Conservation (phyloP, 2,797 vertebrate species). For the Zalophus californianus region DNA sequence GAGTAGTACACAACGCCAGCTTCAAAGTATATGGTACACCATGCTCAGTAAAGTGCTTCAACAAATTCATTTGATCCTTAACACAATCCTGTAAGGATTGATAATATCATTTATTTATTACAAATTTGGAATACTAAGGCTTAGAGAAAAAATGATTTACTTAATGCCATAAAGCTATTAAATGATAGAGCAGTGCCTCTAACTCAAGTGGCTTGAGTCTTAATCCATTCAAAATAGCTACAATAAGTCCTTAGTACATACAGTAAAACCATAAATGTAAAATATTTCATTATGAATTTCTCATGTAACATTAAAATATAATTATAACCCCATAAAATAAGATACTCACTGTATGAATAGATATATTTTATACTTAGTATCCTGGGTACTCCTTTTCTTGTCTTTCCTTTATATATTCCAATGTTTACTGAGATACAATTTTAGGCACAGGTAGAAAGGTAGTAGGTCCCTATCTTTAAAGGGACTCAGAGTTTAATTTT, state of each 20-base stretch:
- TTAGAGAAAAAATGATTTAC: neutral
- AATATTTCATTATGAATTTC: conserved; percentile 7
- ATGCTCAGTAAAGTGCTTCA: neutral
- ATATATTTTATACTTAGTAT: neutral
- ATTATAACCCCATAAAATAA: neutral
- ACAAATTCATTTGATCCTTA: neutral
- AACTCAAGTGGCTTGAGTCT: neutral
- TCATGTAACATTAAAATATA: neutral
- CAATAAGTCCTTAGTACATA: neutral
- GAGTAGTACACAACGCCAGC: neutral
- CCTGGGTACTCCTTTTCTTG: neutral
- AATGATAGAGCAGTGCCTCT: neutral
- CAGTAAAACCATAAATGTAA: neutral
- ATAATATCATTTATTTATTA: neutral
- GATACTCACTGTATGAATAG: neutral
- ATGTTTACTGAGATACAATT: neutral
- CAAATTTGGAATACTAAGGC: neutral
- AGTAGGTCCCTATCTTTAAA: neutral
- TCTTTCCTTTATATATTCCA: neutral
- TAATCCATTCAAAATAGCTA: neutral
- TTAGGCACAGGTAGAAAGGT: neutral
- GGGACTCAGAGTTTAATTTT: neutral
- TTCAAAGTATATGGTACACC: neutral
- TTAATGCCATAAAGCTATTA: neutral
- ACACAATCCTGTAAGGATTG: neutral